Evolutionary conservation across 2,888 invertebrate species (phyloP).

Genomic region (Phalangium opilio): DNA sequence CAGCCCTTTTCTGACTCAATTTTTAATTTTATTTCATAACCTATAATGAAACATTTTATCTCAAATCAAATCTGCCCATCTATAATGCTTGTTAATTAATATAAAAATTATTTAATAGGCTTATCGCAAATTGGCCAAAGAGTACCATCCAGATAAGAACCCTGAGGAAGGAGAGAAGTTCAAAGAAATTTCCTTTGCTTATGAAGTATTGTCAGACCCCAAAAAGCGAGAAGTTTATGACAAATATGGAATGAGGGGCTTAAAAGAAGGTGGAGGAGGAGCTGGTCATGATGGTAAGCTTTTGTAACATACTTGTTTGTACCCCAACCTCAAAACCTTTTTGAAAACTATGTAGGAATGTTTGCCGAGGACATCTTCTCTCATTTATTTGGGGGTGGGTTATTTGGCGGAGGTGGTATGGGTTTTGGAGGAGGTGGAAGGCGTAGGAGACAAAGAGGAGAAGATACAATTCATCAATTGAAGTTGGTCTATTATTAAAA

Average conservation of each 20-base stretch:
- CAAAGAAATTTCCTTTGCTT: conserved; percentile 89
- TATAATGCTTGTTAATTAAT: conserved; percentile 22
- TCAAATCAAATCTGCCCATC: no score
- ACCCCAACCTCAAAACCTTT: background rate
- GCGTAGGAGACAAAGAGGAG: conserved; percentile 45
- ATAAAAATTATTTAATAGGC: conserved; percentile 45
- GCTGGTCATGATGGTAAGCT: conserved; percentile 26
- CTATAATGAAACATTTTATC: background rate
- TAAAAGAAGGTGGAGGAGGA: conserved; percentile 57
- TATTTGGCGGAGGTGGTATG: conserved; percentile 28
- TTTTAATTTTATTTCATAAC: background rate
- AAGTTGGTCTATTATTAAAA: no score
- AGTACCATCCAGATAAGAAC: conserved; percentile 83
- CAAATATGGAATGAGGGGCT: conserved; percentile 66
- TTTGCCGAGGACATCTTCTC: conserved; percentile 46
- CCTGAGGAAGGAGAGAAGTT: conserved; percentile 80
- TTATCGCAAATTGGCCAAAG: conserved; percentile 79
- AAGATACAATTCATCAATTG: conserved; percentile 66
- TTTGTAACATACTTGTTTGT: no score
- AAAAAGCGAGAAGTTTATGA: conserved; percentile 75
- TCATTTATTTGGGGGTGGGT: conserved; percentile 46
- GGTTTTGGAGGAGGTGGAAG: conserved; percentile 34
- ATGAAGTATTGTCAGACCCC: conserved; percentile 77
- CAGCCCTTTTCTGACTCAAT: no score
- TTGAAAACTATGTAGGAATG: conserved; percentile 4